Base-by-base conservation (phyloP, 2,797 vertebrate species). In the Acrocephalus scirpaceus region DNA sequence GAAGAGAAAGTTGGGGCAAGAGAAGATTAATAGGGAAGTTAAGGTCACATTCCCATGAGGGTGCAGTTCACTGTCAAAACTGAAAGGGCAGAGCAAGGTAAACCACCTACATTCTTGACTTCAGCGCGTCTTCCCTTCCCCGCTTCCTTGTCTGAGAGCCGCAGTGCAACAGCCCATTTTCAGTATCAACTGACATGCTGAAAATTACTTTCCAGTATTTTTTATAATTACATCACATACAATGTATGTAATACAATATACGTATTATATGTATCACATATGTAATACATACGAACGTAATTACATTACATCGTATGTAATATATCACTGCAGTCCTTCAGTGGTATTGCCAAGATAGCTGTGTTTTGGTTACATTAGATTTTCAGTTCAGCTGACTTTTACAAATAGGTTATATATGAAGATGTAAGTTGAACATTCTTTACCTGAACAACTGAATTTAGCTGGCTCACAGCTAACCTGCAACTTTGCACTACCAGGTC, bases 271-370 rank as follows among this genome's bases (percentile, higher is more conserved):
- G 48, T 27, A 26, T 50, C 16, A 16, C 14, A 6, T 27, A 26
- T 16, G 25, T 50, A 26, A 50, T 27, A 29, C 16, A 27, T 29
- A 53, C 7, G 6, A 15, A n/a, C 15, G 32, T 10, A 56, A 56
- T n/a, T 56, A n/a, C 53, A n/a, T 56, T 22, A n/a, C 22, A 72
- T 15, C 1, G 2, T 15, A 61, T 3, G 2, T 11, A 4, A 2
- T 8, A 22, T 3, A 11, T 77, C 53, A 54, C n/a, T 4, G 3
- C 17, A 70, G 54, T 29, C 23, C 14, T 85, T n/a, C 40, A 48
- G 27, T 22, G 17, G 32, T 44, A 79, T 30, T 48, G 65, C 42
- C 42, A 79, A 61, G n/a, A 82, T 32, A 66, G 51, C 19, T 22
- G 16, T 29, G 62, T 25, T 77, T 54, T 7, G 25, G 7, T n/a